Evolutionary conservation across 1,140 invertebrate genomes (phyloP), one percentile per base, ranked within the genome.

Genomic region (Achatina immaculata): DNA sequence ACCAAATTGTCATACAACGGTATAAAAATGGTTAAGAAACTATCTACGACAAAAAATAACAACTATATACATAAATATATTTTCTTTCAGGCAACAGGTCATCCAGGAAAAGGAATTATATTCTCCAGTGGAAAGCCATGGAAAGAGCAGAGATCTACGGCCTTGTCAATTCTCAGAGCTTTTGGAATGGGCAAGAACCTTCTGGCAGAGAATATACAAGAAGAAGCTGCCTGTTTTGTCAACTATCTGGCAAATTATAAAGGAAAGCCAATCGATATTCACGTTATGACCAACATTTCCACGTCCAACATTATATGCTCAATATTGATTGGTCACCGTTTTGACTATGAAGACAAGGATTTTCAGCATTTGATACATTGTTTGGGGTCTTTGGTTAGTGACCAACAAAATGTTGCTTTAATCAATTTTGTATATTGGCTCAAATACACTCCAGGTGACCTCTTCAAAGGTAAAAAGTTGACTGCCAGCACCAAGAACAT

Each of bases 141-240:
- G 96, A 94, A 93, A 83, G 94, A 96, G 83, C 95, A 97, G 85
- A 92, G 96, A 38, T 94, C 94, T 85, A 95, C 96, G 83, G 93
- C 95, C 0, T 91, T 94, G 2, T 91, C 91, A 9, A 95, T 94
- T 90, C 91, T 98, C 14, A 94, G 95, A 88, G 93, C 94, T 74
- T 93, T 96, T 77, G 96, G 96, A 3, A 94, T 95, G 92, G 92
- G 94, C 6, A 95, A 95, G 85, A 86, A 86, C 21, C 93, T 94
- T 9, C 91, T 97, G 86, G 94, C 96, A 89, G 89, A 92, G 73
- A 92, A 94, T 40, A 95, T 97, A 34, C 79, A 81, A 38, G 84
- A 85, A 38, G 84, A 85, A 58, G 71, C 76, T 16, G 73, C 40
- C 11, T 45, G 79, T 3, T 82, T 79, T 51, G 11, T 83, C 11